Conservation (phyloP, 2,113 vertebrate species). For the Rhegmatorhina hoffmannsi region DNA sequence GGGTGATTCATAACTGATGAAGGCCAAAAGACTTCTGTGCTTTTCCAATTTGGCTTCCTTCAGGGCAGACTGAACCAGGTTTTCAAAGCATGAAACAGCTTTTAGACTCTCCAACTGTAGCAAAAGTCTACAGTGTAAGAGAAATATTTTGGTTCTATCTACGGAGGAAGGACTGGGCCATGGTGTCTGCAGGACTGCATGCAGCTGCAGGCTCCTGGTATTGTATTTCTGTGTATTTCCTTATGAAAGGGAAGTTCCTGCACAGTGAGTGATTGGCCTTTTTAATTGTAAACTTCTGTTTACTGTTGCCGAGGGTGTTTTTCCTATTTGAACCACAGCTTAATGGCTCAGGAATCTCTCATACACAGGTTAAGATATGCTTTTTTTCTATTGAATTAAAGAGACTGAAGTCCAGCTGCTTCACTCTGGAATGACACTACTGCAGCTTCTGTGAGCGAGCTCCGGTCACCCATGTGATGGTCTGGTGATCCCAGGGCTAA, state of each 20-base stretch:
- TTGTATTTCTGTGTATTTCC: neutral
- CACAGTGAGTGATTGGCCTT: neutral
- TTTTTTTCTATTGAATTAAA: neutral
- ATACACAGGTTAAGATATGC: neutral
- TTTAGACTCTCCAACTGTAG: neutral
- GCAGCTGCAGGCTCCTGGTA: neutral
- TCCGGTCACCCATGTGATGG: neutral
- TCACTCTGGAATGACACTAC: neutral
- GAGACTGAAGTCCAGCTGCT: neutral
- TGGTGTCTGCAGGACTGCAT: neutral
- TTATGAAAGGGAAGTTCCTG: neutral
- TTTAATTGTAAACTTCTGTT: slow-evolving; percentile 28
- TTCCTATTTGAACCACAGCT: neutral
- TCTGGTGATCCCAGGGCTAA: slow-evolving; percentile 9
- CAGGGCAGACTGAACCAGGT: neutral
- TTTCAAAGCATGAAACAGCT: neutral
- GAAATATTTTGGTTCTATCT: neutral
- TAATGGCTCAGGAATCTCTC: neutral
- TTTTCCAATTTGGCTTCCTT: neutral
- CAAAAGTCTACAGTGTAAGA: neutral
- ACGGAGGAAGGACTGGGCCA: neutral
- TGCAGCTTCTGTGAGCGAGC: neutral
- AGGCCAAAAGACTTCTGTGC: neutral
- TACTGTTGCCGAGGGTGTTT: slow-evolving; percentile 8
- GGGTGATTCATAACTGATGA: neutral